Percentiles rank a stretch among this genome's conserved stretches.
These are phyloP conservation scores for Coluber constrictor DNA, from an alignment of 2,797 vertebrate genomes.

Conservation along the genomic window DNA sequence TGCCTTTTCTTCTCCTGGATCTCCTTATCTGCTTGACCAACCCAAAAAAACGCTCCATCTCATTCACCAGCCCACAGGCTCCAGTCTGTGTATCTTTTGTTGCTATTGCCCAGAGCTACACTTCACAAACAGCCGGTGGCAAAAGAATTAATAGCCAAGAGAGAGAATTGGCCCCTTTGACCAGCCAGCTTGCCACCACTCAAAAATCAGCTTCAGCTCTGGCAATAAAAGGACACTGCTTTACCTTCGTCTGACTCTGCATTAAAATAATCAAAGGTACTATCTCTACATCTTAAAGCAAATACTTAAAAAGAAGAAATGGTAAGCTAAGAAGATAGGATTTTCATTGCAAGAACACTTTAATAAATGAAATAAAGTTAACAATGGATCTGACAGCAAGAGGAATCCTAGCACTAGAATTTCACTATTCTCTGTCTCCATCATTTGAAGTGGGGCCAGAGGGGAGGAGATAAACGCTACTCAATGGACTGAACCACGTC, in stretches of 20 bases:
- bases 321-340: background rate
- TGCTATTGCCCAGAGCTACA: slow-evolving; percentile 34
- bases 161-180: slow-evolving; percentile 31
- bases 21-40: slow-evolving; percentile 90
- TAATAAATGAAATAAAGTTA: slow-evolving; percentile 71
- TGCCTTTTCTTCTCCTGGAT: slow-evolving; percentile 89
- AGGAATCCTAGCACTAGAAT: slow-evolving; percentile 66
- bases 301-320: slow-evolving; percentile 32
- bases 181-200: slow-evolving; percentile 33
- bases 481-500: slow-evolving; percentile 75
- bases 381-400: slow-evolving; percentile 53
- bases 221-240: slow-evolving; percentile 39
- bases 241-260: slow-evolving; percentile 38
- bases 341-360: slow-evolving; percentile 32
- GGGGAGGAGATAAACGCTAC: slow-evolving; percentile 69
- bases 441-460: slow-evolving; percentile 67
- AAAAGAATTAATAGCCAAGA: slow-evolving; percentile 43
- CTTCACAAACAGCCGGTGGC: slow-evolving; percentile 52
- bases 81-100: slow-evolving; percentile 36
- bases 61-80: slow-evolving; percentile 36
- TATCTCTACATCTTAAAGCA: slow-evolving; percentile 23
- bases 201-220: slow-evolving; percentile 41
- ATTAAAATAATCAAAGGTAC: slow-evolving; percentile 31
- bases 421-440: slow-evolving; percentile 69
- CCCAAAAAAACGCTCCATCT: slow-evolving; percentile 92